phyloP scores from a whole-genome alignment of 1,140 invertebrate species.

The Drosophila aff. region DNA sequence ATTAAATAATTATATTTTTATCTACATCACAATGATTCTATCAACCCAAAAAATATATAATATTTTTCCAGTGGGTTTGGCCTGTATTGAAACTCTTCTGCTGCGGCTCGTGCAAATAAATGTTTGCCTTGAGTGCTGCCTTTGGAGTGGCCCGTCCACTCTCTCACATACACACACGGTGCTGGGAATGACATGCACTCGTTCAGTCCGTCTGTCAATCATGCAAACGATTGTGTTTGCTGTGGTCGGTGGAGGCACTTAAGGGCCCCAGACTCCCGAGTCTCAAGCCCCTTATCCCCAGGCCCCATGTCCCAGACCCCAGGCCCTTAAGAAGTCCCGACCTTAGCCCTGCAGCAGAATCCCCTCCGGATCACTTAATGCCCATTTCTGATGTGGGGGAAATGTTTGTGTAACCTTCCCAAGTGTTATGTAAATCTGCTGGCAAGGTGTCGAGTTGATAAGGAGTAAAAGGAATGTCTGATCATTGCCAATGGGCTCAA shows the following conservation, averaged over 20 bases:
- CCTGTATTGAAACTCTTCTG: conserved; percentile 16
- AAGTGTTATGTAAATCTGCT: conserved; percentile 29
- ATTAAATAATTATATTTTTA: not conserved
- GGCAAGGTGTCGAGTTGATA: conserved; percentile 22
- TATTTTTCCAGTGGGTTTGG: conserved; percentile 8
- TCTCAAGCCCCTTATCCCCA: not conserved
- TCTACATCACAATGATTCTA: not conserved
- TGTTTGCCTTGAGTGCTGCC: conserved; percentile 52
- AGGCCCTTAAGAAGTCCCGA: conserved; percentile 8
- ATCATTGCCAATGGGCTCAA: not conserved
- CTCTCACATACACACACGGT: conserved; percentile 23
- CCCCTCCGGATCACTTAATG: conserved; percentile 17
- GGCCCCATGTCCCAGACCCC: not conserved
- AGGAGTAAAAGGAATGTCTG: not conserved
- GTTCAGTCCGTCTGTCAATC: conserved; percentile 62
- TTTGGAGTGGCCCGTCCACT: conserved; percentile 48
- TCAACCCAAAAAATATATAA: conserved; percentile 2
- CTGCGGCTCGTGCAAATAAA: conserved; percentile 45
- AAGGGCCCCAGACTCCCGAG: conserved; percentile 19
- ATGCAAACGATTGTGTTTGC: conserved; percentile 43
- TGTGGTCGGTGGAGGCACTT: conserved; percentile 37
- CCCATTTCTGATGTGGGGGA: conserved; percentile 27
- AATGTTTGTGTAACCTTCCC: conserved; percentile 27
- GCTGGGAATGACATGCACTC: conserved; percentile 62
- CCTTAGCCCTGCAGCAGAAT: conserved; percentile 12